Evolutionary conservation across 1,140 invertebrate genomes (phyloP).

Genomic region (Achatina immaculata): DNA sequence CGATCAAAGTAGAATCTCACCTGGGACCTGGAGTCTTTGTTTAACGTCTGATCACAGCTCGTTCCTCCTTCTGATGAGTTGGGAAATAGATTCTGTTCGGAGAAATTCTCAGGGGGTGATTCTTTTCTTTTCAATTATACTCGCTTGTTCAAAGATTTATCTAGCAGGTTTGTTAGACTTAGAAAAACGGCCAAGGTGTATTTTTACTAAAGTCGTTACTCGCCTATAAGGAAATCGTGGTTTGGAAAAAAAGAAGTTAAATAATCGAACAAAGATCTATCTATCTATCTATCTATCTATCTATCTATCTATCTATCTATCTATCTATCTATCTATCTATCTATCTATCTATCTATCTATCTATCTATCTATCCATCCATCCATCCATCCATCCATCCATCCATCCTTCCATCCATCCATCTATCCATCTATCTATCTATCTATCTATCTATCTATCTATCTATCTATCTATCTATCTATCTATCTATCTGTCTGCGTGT

Average conservation of each 20-base stretch:
- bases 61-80: too few species aligned
- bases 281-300: background rate
- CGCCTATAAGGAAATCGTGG: too few species aligned
- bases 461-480: background rate
- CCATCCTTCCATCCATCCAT: background rate
- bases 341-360: background rate
- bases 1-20: background rate
- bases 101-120: too few species aligned
- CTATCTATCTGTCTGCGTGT: conserved; percentile 1
- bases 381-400: background rate
- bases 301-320: background rate
- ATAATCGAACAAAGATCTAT: too few species aligned
- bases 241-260: too few species aligned
- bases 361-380: background rate
- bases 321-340: background rate
- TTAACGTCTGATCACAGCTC: background rate
- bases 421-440: background rate
- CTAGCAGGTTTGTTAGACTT: too few species aligned
- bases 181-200: too few species aligned
- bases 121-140: too few species aligned
- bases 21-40: background rate
- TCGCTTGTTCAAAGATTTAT: too few species aligned
- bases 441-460: conserved; percentile 5
- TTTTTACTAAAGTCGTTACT: too few species aligned
- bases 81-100: background rate